Conservation (phyloP, 2,888 invertebrate genomes). For the Ormyrus labotus region DNA sequence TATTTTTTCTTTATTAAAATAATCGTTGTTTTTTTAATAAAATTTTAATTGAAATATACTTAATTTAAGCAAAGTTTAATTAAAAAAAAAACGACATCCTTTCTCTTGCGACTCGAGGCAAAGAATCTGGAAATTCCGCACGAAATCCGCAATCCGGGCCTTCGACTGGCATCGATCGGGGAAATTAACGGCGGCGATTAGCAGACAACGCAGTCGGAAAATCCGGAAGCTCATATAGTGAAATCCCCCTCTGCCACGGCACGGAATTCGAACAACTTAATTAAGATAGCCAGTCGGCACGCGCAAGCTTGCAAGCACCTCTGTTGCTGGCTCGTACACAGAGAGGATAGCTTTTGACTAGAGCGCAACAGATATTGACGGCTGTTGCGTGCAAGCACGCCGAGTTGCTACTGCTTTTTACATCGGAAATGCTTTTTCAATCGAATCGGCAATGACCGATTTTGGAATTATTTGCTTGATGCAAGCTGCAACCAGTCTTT, state of each 20-base stretch:
- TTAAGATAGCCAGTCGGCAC: slow-evolving; percentile 28
- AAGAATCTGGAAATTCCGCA: too few relatives aligned
- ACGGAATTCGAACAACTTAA: slow-evolving; percentile 50
- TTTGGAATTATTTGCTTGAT: too few relatives aligned
- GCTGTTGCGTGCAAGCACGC: background rate
- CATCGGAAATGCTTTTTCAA: too few relatives aligned
- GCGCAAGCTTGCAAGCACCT: background rate
- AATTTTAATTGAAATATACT: background rate
- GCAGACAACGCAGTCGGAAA: background rate
- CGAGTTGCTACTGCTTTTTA: background rate
- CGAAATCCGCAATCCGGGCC: too few relatives aligned
- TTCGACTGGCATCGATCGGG: too few relatives aligned
- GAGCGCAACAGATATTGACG: slow-evolving; percentile 19
- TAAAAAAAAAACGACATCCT: too few relatives aligned
- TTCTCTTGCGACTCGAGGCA: too few relatives aligned
- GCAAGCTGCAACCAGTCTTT: too few relatives aligned
- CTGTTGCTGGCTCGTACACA: too few relatives aligned
- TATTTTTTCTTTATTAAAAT: background rate
- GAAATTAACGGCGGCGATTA: background rate
- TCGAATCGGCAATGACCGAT: too few relatives aligned
- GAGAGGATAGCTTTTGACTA: background rate
- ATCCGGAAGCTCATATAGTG: slow-evolving; percentile 17
- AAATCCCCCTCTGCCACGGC: background rate
- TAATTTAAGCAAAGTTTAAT: background rate
- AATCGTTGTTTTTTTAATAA: background rate